Conservation (phyloP, 2,888 invertebrate genomes). For the Baronia brevicornis region DNA sequence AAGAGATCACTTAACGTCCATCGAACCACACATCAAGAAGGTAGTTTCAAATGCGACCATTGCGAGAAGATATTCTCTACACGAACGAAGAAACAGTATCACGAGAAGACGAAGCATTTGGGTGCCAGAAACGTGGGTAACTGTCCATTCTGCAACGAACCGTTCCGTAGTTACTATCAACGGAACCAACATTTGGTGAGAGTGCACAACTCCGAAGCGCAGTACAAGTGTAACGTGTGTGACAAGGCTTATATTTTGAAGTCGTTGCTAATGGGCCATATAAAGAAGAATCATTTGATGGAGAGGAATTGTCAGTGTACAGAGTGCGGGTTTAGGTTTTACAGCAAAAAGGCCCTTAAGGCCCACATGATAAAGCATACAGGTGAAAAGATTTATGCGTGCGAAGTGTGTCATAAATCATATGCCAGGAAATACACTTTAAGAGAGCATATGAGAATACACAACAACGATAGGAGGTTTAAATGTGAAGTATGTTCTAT, state of each 20-base stretch:
- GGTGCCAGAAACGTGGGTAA: constrained; percentile 54
- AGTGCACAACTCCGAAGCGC: constrained; percentile 55
- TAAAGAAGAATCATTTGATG: constrained; percentile 65
- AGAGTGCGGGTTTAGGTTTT: constrained; percentile 67
- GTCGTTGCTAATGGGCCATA: constrained; percentile 54
- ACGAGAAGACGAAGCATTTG: constrained; percentile 54
- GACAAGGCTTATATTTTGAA: constrained; percentile 47
- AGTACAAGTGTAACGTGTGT: constrained; percentile 62
- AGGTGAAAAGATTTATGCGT: constrained; percentile 52
- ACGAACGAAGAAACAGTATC: constrained; percentile 48
- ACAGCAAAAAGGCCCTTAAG: constrained; percentile 69
- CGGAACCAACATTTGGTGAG: constrained; percentile 57
- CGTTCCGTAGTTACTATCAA: constrained; percentile 59
- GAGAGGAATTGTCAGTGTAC: constrained; percentile 63
- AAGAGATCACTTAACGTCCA: constrained; percentile 49
- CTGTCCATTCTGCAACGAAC: constrained; percentile 51
- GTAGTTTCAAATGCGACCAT: constrained; percentile 53
- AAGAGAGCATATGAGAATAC: constrained; percentile 57
- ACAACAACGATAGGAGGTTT: constrained; percentile 55
- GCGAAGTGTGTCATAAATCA: constrained; percentile 55
- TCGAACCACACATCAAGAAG: constrained; percentile 43
- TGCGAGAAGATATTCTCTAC: constrained; percentile 57
- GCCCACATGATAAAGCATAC: constrained; percentile 69
- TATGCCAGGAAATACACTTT: constrained; percentile 55
- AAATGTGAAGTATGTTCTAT: constrained; percentile 47